Evolutionary conservation across 2,888 invertebrate genomes (phyloP).

Genomic region (Archips crataeganus): DNA sequence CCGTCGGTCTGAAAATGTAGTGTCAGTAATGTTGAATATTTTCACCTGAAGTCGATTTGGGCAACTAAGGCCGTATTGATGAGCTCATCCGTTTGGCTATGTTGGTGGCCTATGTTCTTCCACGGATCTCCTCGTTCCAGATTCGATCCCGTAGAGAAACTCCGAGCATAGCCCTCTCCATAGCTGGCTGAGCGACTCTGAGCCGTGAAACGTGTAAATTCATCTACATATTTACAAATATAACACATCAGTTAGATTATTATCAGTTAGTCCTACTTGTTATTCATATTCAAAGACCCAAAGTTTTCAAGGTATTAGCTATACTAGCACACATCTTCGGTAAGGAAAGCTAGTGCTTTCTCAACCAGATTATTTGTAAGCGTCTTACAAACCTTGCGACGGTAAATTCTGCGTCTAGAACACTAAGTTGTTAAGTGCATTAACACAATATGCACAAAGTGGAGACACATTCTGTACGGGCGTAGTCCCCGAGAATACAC

Average conservation of each 20-base stretch:
- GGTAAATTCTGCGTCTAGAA: constrained; percentile 22
- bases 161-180: too few species aligned
- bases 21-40: too few species aligned
- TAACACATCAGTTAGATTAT: background rate
- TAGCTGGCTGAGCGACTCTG: too few species aligned
- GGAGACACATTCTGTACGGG: constrained; percentile 42
- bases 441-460: constrained; percentile 25
- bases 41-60: too few species aligned
- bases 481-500: background rate
- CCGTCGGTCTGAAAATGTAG: too few species aligned
- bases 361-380: constrained; percentile 18
- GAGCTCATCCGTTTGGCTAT: too few species aligned
- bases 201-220: too few species aligned
- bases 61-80: too few species aligned
- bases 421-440: constrained; percentile 39
- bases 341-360: constrained; percentile 5
- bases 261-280: background rate
- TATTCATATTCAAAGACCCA: background rate
- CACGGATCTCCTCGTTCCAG: too few species aligned
- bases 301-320: background rate
- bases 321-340: background rate
- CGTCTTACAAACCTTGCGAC: constrained; percentile 32
- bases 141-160: too few species aligned
- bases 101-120: too few species aligned
- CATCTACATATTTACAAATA: background rate